Base-by-base conservation (phyloP, 2,888 invertebrate genomes). In the Lepetodrilus schrolli region DNA sequence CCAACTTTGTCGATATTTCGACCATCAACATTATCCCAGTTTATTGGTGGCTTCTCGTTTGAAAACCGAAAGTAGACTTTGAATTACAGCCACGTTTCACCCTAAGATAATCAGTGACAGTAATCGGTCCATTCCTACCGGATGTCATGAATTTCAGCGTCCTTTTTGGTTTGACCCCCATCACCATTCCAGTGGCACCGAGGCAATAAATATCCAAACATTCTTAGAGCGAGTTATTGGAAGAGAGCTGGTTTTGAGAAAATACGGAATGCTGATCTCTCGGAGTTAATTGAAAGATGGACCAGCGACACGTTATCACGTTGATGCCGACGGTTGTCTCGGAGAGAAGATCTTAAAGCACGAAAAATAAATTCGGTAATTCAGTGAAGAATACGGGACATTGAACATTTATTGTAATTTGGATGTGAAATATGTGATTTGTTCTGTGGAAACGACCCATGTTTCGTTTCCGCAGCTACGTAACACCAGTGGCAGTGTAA, bases 131-230 rank as follows among this genome's bases (percentile, higher is more conserved):
- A 58, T 30, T 58, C 26, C 58, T 26, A 30, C 58, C 58, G 58
- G 58, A 58, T 58, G 58, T 23, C 58, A 58, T 58, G 58, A 58
- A 58, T 58, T 58, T n/a, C 58, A 58, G 34, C 30, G 26, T 17
- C 58, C 58, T 58, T 58, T 51, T 58, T 58, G 17, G 8, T 5
- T n/a, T 17, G 5, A 34, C 26, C 58, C 30, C 34, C 34, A 58
- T 58, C 58, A 58, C 26, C 21, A 26, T 30, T 34, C 58, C 58
- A 17, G 58, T 58, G 26, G 34, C 26, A 58, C 17, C 58, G 26
- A 13, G 10, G 17, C 17, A 30, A 10, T 58, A 17, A 26, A 34
- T 30, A 26, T 30, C 58, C 17, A 23, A 34, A 23, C 26, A 30
- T n/a, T 17, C 58, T 10, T 23, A n/a, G 34, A 58, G 26, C 34